Base-by-base conservation (phyloP, 1,140 invertebrate species). In the Nasonia longicornis region DNA sequence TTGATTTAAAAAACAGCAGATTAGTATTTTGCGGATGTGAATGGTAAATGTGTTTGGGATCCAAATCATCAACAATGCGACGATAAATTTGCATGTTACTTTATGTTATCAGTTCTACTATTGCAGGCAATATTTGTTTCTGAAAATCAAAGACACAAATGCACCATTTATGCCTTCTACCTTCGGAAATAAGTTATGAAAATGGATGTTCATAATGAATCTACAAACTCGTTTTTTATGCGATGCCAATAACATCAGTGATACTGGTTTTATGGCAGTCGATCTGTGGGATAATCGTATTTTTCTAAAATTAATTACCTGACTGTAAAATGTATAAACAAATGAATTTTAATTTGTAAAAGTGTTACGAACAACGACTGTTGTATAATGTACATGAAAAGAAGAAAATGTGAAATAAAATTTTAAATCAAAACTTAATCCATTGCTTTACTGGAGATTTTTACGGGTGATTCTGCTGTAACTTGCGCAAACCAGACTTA, bases 301-400 rank as follows among this genome's bases (percentile, higher is more conserved):
- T 58, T 58, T 58, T 58, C 52, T 58, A 58, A 58, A 58, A 58
- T n/a, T 58, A 58, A 58, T 58, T 58, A n/a, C 52, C 11, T 58
- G 52, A 58, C 52, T 58, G 52, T 58, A 58, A 16, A 58, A 58
- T 58, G 52, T 58, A 58, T 58, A 58, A 58, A 58, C 16, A 20
- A 58, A 20, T 58, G 52, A 58, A 58, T 58, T 58, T 58, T 58
- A 58, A 58, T 58, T 58, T 58, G 52, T 58, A 58, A 20, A 58
- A 58, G 52, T 58, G 52, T 58, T 58, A 58, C 16, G 16, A n/a
- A 58, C 20, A 58, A 58, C 52, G 20, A 58, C 2, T 58, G 52
- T 58, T 58, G 52, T 58, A 58, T 20, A 58, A 58, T 58, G 52
- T 58, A 58, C 16, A 58, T 58, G 52, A n/a, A 58, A 58, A 58